Conservation (phyloP, 2,888 invertebrate genomes). For the Emmelina monodactyla region DNA sequence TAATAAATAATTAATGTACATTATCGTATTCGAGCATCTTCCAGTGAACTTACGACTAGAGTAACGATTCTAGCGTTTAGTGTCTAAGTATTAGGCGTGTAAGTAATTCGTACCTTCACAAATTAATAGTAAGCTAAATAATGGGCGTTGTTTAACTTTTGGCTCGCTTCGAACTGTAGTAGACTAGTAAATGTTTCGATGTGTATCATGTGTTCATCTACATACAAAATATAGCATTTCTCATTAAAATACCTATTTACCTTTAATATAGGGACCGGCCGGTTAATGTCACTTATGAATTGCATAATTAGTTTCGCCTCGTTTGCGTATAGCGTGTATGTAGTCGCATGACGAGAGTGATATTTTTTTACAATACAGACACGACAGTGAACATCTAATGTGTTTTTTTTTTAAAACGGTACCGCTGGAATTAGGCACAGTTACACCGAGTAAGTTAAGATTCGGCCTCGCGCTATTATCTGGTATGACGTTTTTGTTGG, state of each 20-base stretch:
- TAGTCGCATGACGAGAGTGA: slow-evolving; percentile 24
- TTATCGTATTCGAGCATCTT: slow-evolving; percentile 51
- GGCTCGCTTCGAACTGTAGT: slow-evolving; percentile 50
- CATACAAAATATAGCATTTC: slow-evolving; percentile 46
- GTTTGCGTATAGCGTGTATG: slow-evolving; percentile 30
- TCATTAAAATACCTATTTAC: slow-evolving; percentile 30
- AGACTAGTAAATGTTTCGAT: slow-evolving; percentile 54
- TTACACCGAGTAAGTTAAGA: slow-evolving; percentile 29
- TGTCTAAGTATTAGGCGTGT: slow-evolving; percentile 40
- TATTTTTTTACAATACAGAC: slow-evolving; percentile 22
- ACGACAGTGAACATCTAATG: slow-evolving; percentile 18
- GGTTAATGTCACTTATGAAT: slow-evolving; percentile 29
- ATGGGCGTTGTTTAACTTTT: slow-evolving; percentile 36
- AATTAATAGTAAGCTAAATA: slow-evolving; percentile 51
- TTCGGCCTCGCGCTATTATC: slow-evolving; percentile 32
- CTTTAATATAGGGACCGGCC: slow-evolving; percentile 40
- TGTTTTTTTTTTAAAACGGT: slow-evolving; percentile 15
- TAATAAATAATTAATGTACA: slow-evolving; percentile 32
- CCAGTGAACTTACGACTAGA: slow-evolving; percentile 57
- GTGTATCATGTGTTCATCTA: slow-evolving; percentile 62
- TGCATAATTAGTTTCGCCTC: slow-evolving; percentile 49
- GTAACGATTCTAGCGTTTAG: slow-evolving; percentile 51
- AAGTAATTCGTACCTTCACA: slow-evolving; percentile 54
- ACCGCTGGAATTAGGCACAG: slow-evolving; percentile 21
- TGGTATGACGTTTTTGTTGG: slow-evolving; percentile 48